Conservation (phyloP, 2,797 vertebrate species). For the Cichlasoma orientale region DNA sequence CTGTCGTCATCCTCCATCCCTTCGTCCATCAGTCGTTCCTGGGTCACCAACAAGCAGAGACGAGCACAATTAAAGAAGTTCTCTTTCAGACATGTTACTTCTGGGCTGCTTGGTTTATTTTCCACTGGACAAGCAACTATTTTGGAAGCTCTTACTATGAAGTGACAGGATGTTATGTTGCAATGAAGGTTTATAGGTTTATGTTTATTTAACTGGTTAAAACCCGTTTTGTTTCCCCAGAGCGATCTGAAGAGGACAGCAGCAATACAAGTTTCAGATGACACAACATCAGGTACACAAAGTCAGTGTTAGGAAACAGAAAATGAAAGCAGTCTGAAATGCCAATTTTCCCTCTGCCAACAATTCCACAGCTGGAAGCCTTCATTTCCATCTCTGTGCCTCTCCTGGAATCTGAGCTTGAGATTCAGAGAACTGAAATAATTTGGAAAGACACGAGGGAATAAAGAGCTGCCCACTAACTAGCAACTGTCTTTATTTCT, state of each 20-base stretch:
- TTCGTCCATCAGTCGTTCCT: conserved; percentile 96
- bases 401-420: not conserved
- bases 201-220: not conserved
- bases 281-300: not conserved
- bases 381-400: not conserved
- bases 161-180: not conserved
- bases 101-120: not conserved
- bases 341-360: not conserved
- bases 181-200: not conserved
- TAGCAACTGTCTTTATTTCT: not conserved
- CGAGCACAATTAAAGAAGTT: not conserved
- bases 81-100: not conserved
- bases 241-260: too few relatives aligned
- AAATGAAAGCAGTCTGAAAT: not conserved
- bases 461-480: not conserved
- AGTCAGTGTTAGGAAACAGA: not conserved
- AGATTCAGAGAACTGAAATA: not conserved
- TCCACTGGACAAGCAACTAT: not conserved
- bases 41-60: not conserved
- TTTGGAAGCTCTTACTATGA: not conserved
- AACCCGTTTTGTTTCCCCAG: too few relatives aligned
- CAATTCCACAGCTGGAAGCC: not conserved
- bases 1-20: conserved; percentile 82
- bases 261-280: too few relatives aligned
- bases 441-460: not conserved